Evolutionary conservation across 2,888 invertebrate genomes (phyloP).

Genomic region (Amphimallon solstitiale): DNA sequence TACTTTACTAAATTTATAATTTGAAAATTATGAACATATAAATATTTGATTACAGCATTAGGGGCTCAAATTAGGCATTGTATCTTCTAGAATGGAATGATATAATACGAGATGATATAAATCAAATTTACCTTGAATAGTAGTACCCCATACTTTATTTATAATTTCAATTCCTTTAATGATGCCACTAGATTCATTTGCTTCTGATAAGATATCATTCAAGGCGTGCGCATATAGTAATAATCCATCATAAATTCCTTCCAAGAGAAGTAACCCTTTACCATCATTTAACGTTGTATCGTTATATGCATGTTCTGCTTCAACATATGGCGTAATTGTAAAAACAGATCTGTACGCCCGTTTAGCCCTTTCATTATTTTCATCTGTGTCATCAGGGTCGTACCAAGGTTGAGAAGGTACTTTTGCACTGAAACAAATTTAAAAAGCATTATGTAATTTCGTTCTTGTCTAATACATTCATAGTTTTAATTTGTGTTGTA

Average conservation of each 20-base stretch:
- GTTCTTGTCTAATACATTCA: too few relatives aligned
- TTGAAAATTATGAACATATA: too few relatives aligned
- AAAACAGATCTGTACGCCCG: constrained; percentile 88
- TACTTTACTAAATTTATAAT: too few relatives aligned
- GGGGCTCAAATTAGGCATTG: too few relatives aligned
- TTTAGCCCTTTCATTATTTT: constrained; percentile 84
- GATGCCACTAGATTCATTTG: constrained; percentile 52
- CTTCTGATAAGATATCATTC: constrained; percentile 78
- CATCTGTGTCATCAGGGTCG: constrained; percentile 79
- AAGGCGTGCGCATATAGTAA: constrained; percentile 91
- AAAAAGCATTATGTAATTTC: not conserved
- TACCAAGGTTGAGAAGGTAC: constrained; percentile 84
- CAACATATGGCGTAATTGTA: constrained; percentile 83
- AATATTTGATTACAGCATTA: too few relatives aligned
- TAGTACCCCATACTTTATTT: constrained; percentile 85
- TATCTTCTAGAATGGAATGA: not conserved
- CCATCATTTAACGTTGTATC: constrained; percentile 78
- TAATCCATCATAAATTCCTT: constrained; percentile 95
- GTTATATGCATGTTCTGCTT: constrained; percentile 82
- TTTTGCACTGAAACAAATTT: constrained; percentile 50
- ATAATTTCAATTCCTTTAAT: constrained; percentile 86
- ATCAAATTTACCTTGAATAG: constrained; percentile 76
- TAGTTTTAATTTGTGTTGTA: too few relatives aligned
- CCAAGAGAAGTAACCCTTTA: constrained; percentile 55
- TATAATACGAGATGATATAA: not conserved